phyloP scores from a whole-genome alignment of 2,888 invertebrate genomes.

The Eretmocerus hayati region DNA sequence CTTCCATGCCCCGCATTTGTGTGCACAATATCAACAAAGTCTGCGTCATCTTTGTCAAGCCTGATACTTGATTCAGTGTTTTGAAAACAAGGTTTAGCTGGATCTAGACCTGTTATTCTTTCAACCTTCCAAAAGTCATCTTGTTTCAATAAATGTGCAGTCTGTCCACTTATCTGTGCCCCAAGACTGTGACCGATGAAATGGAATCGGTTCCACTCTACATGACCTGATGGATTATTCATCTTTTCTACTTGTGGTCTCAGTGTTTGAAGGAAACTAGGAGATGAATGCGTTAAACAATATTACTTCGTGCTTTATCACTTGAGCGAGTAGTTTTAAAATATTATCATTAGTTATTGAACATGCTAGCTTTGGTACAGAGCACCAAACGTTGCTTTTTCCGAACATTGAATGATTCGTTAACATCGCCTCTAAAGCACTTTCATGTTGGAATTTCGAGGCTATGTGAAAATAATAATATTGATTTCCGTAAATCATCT shows the following conservation, averaged over 20 bases:
- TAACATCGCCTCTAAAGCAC: too few relatives aligned
- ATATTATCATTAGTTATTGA: background rate
- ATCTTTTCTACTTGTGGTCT: background rate
- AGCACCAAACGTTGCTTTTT: too few relatives aligned
- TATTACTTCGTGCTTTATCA: too few relatives aligned
- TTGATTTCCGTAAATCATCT: too few relatives aligned
- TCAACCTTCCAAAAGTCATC: conserved; percentile 19
- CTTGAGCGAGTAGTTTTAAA: too few relatives aligned
- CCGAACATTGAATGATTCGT: too few relatives aligned
- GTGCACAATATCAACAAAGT: conserved; percentile 58
- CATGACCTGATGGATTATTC: background rate
- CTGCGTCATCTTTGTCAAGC: conserved; percentile 53
- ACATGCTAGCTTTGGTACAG: too few relatives aligned
- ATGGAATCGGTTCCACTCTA: conserved; percentile 43
- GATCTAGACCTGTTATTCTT: conserved; percentile 53
- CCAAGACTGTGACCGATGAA: conserved; percentile 59
- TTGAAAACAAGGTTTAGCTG: conserved; percentile 58
- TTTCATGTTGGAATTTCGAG: too few relatives aligned
- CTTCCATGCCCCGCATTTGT: conserved; percentile 52
- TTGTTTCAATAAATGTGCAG: conserved; percentile 49
- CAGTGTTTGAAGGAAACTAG: conserved; percentile 14
- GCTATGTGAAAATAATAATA: too few relatives aligned
- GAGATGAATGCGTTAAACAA: too few relatives aligned
- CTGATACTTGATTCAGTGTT: conserved; percentile 46
- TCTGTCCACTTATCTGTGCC: conserved; percentile 56